phyloP scores from a whole-genome alignment of 2,113 vertebrate genomes.

The Nettapus auritus region DNA sequence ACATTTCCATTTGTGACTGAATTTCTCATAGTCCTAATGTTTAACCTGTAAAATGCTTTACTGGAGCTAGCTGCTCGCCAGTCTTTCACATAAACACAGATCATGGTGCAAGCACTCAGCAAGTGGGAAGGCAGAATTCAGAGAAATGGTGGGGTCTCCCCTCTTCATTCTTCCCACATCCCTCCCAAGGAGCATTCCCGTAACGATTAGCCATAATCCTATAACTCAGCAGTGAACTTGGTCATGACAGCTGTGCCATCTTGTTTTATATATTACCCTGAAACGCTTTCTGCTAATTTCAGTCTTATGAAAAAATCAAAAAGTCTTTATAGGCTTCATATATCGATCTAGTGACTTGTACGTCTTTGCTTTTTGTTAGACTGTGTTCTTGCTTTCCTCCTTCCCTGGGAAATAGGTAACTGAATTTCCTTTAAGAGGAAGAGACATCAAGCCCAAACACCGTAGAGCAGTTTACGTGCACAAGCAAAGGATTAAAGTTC shows the following conservation, averaged over 20 bases:
- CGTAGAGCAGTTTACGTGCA: background rate
- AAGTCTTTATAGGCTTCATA: background rate
- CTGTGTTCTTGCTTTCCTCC: background rate
- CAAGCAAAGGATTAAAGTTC: background rate
- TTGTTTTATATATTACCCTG: slow-evolving; percentile 23
- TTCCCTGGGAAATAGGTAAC: background rate
- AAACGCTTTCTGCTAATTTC: slow-evolving; percentile 36
- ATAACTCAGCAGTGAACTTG: background rate
- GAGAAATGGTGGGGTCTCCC: background rate
- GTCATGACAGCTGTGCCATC: background rate
- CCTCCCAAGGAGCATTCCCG: background rate
- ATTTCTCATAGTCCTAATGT: background rate
- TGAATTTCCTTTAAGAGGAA: background rate
- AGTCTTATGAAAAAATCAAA: slow-evolving; percentile 11
- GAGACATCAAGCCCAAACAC: background rate
- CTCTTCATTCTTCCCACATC: background rate
- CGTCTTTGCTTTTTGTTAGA: background rate
- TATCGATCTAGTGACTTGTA: background rate
- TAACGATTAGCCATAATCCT: background rate
- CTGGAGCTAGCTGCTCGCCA: background rate
- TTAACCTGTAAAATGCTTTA: background rate
- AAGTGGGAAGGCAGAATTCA: background rate
- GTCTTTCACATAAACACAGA: background rate
- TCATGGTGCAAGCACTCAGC: background rate
- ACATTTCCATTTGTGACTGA: background rate